phyloP scores from a whole-genome alignment of 2,888 invertebrate genomes.

The Trypoxylon attenuatum region DNA sequence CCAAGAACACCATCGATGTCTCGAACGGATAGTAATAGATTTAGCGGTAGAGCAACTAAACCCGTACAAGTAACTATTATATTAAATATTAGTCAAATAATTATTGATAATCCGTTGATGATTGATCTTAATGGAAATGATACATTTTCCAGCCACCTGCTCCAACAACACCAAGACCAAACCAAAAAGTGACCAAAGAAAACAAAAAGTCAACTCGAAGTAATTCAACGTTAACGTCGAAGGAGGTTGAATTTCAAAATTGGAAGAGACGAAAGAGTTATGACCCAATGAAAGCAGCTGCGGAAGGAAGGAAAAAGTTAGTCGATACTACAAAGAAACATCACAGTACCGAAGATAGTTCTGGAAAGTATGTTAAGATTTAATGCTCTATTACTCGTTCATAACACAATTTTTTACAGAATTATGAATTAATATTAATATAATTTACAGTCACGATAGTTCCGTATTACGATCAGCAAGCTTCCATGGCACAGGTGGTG shows the following conservation, averaged over 20 bases:
- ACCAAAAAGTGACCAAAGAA: constrained; percentile 60
- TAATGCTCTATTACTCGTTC: not conserved
- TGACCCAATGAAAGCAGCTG: constrained; percentile 95
- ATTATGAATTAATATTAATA: not conserved
- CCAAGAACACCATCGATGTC: constrained; percentile 73
- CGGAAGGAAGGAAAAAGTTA: constrained; percentile 84
- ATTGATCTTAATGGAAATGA: not conserved
- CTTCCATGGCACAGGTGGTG: constrained; percentile 73
- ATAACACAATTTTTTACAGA: not conserved
- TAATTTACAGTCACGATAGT: constrained; percentile 60
- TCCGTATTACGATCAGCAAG: constrained; percentile 75
- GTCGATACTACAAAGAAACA: constrained; percentile 66
- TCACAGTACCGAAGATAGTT: constrained; percentile 63
- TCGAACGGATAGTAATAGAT: constrained; percentile 80
- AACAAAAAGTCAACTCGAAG: constrained; percentile 80
- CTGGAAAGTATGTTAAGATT: constrained; percentile 60
- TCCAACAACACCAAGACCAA: constrained; percentile 46
- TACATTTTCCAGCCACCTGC: constrained; percentile 37
- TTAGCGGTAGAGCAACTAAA: constrained; percentile 79
- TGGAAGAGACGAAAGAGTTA: constrained; percentile 97
- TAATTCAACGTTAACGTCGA: constrained; percentile 83
- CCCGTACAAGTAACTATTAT: constrained; percentile 53
- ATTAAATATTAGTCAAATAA: not conserved
- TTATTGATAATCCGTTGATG: not conserved
- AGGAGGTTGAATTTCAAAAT: constrained; percentile 93